These are phyloP conservation scores for Anastrepha ludens DNA, from an alignment of 1,140 invertebrate genomes.

Conservation along the genomic window DNA sequence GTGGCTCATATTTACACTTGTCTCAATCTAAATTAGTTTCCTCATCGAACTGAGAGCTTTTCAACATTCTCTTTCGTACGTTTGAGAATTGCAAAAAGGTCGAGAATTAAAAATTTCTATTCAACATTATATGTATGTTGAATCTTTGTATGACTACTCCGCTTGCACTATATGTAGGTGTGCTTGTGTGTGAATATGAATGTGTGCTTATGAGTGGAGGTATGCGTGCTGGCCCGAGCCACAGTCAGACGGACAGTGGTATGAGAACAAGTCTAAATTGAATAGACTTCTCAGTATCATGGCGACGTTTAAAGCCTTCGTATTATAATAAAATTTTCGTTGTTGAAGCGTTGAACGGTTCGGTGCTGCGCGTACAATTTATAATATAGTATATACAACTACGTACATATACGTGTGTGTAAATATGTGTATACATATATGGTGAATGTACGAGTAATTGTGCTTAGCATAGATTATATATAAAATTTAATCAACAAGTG, in stretches of 20 bases:
- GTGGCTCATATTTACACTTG: constrained; percentile 44
- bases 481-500: constrained; percentile 52
- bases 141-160: too few species aligned
- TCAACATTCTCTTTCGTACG: constrained; percentile 2
- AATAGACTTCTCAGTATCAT: constrained; percentile 52
- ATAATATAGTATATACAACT: neutral
- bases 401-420: neutral
- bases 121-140: neutral
- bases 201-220: neutral
- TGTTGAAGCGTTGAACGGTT: constrained; percentile 30
- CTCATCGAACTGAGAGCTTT: constrained; percentile 51
- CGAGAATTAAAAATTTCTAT: constrained; percentile 40
- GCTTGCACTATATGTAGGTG: neutral
- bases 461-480: constrained; percentile 17
- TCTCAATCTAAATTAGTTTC: constrained; percentile 51
- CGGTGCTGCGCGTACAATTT: constrained; percentile 43
- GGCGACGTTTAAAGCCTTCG: constrained; percentile 49
- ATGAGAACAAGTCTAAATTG: constrained; percentile 53
- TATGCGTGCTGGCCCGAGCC: constrained; percentile 37
- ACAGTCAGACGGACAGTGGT: constrained; percentile 12
- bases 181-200: neutral
- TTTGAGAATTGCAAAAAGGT: constrained; percentile 44
- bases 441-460: constrained; percentile 30
- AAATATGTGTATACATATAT: neutral
- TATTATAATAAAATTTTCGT: constrained; percentile 49